Evolutionary conservation across 2,797 vertebrate genomes (phyloP).

Genomic region (Oreonectes daqikongensis): DNA sequence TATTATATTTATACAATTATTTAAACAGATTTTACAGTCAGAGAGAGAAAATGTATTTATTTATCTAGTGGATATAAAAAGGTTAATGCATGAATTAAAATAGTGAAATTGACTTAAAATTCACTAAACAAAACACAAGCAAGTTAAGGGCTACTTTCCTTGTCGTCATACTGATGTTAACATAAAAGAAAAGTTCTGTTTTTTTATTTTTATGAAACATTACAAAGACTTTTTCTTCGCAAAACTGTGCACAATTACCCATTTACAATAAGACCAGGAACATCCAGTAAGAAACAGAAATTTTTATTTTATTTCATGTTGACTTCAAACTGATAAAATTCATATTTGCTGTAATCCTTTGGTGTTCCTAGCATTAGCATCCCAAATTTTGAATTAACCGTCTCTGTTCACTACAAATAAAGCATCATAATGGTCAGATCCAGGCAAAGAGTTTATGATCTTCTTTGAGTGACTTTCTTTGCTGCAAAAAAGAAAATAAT

Average conservation of each 20-base stretch:
- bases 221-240: neutral
- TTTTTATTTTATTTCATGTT: neutral
- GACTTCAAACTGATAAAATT: conserved; percentile 22
- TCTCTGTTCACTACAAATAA: neutral
- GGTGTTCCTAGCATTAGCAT: neutral
- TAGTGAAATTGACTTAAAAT: too few species aligned
- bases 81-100: too few species aligned
- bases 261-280: neutral
- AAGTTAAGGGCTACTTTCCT: too few species aligned
- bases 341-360: conserved; percentile 6
- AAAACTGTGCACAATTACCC: neutral
- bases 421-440: neutral
- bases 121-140: too few species aligned
- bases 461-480: neutral
- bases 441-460: neutral
- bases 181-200: neutral
- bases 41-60: too few species aligned
- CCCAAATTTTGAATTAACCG: conserved; percentile 13
- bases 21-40: too few species aligned
- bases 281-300: neutral
- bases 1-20: too few species aligned
- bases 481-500: neutral
- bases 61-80: too few species aligned
- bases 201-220: neutral
- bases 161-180: neutral